Evolutionary conservation across 1,140 invertebrate species (phyloP), one percentile per base, ranked within the genome.

Genomic region (Heterodera carotae): DNA sequence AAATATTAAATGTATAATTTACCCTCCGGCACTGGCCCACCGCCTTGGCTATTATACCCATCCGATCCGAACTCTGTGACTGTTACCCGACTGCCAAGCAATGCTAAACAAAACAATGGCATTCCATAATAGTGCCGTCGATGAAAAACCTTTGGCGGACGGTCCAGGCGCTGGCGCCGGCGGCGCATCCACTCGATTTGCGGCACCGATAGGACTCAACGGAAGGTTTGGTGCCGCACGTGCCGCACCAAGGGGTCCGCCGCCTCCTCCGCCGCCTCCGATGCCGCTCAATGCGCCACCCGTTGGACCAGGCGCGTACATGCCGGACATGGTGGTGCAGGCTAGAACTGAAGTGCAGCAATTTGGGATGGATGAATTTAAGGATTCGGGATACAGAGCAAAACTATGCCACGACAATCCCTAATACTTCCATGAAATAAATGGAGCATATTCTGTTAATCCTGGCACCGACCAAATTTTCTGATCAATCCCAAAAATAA

Each of bases 31-130:
- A 87, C 86, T 8, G 85, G 85, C 10, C 85, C 85, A 64, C 85
- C 85, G 64, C 86, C 85, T 72, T 84, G 82, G 56, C 81, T 66
- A 72, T 87, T 87, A 76, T 87, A 87, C 25, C 86, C 86, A 39
- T 85, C 79, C 5, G 86, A 85, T 48, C 80, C 80, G 80, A 86
- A 86, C 73, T 85, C 84, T 18, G 82, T 67, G 22, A 85, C 64
- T 33, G 31, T 31, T n/a, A 82, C 81, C 5, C 76, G 36, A 56
- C 22, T 39, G 31, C 80, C 80, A 71, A 81, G 70, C 59, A 81
- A 71, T 56, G 56, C 80, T 81, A 33, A 69, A 82, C n/a, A 15
- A 56, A n/a, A n/a, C n/a, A n/a, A n/a, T n/a, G n/a, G n/a, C n/a
- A n/a, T 72, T 29, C 70, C 70, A 59, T 48, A 25, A 0, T 25